phyloP scores from a whole-genome alignment of 2,797 vertebrate genomes.

The Cyclura pinguis region DNA sequence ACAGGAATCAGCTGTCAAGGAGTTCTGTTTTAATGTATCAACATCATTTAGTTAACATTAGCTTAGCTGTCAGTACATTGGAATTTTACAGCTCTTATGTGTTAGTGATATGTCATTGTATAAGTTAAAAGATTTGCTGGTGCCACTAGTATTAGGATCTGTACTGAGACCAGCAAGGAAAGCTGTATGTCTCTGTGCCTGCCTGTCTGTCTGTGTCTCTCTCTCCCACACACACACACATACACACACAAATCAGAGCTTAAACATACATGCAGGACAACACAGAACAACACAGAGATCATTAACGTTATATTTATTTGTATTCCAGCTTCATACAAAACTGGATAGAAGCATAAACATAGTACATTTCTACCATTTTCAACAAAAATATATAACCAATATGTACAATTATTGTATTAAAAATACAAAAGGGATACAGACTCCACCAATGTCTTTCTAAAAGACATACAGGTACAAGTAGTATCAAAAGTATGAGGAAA shows the following conservation, averaged over 20 bases:
- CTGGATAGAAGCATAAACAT: constrained; percentile 99
- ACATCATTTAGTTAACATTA: constrained; percentile 12
- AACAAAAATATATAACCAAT: constrained; percentile 99
- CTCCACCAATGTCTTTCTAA: constrained; percentile 99
- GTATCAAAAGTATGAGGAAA: constrained; percentile 95
- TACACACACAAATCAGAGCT: constrained; percentile 27
- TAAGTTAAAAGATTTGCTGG: background rate
- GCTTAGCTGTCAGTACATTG: background rate
- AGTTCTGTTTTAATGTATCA: constrained; percentile 20
- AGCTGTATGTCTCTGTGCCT: background rate
- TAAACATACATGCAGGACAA: constrained; percentile 65
- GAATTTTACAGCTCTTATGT: constrained; percentile 5
- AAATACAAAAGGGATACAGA: constrained; percentile 99
- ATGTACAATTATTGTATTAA: constrained; percentile 99
- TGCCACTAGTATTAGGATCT: background rate
- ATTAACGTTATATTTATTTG: constrained; percentile 94
- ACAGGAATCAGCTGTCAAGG: background rate
- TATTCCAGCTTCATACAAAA: constrained; percentile 97
- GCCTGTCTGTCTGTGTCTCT: background rate
- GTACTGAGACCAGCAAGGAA: background rate
- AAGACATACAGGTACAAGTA: constrained; percentile 99
- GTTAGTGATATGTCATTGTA: background rate
- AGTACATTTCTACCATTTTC: constrained; percentile 99
- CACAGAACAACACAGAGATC: constrained; percentile 74
- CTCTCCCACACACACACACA: no score